These are phyloP conservation scores for Malacosoma neustria DNA, from an alignment of 2,888 invertebrate genomes.

Conservation along the genomic window DNA sequence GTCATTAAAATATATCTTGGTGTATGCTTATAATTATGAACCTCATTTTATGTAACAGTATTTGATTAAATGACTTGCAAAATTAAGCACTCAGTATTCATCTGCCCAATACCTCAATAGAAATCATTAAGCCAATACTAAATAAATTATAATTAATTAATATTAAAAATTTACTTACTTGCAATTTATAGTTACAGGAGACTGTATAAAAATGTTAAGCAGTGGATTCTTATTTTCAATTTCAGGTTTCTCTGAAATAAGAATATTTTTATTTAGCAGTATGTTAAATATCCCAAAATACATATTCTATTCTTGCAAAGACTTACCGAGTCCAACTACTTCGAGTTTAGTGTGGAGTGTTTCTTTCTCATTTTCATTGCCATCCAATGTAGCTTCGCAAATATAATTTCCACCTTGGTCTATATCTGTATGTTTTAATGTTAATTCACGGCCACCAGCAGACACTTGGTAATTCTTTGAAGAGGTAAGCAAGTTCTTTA, in stretches of 20 bases:
- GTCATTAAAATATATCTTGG: too few relatives aligned
- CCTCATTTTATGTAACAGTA: too few relatives aligned
- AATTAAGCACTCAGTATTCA: too few relatives aligned
- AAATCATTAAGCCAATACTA: background rate
- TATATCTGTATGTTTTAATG: slow-evolving; percentile 5
- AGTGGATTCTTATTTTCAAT: background rate
- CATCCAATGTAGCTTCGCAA: slow-evolving; percentile 8
- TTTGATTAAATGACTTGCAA: too few relatives aligned
- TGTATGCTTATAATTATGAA: too few relatives aligned
- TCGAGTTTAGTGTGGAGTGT: slow-evolving; percentile 4
- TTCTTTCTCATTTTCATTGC: slow-evolving; percentile 6
- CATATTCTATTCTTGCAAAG: slow-evolving; percentile 8
- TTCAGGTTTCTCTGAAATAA: slow-evolving; percentile 3
- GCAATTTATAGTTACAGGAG: background rate
- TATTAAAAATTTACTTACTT: background rate
- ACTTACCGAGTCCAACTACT: slow-evolving; percentile 10
- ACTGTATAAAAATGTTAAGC: background rate
- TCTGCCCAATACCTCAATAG: too few relatives aligned
- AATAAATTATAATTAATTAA: background rate
- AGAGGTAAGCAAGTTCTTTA: background rate
- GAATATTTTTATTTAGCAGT: background rate
- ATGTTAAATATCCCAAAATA: background rate
- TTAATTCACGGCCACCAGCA: slow-evolving; percentile 3
- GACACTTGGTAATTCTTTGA: slow-evolving; percentile 5
- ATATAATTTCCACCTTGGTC: slow-evolving; percentile 9